A percentile compares a stretch with the other conserved stretches of the same genome.
Conservation (phyloP, 2,888 invertebrate genomes). For the Anarsia innoxiella region DNA sequence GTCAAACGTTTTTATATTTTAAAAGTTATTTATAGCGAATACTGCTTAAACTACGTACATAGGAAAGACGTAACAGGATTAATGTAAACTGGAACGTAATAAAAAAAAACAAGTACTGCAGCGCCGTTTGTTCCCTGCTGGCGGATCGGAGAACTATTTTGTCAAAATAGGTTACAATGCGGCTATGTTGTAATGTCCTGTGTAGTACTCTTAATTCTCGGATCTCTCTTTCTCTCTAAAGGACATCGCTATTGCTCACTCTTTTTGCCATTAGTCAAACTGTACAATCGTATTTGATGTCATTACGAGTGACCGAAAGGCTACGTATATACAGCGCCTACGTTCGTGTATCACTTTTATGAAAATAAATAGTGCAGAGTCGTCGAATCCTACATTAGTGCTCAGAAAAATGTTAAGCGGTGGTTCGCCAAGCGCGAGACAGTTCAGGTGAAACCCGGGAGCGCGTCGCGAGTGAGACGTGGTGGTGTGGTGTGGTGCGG, state of each 20-base stretch:
- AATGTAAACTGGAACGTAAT: conserved; percentile 37
- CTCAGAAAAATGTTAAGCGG: conserved; percentile 46
- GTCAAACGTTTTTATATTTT: too few species aligned
- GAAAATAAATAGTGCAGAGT: conserved; percentile 39
- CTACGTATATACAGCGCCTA: conserved; percentile 59
- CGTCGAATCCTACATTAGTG: conserved; percentile 26
- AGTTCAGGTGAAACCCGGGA: conserved; percentile 50
- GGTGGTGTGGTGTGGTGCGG: conserved; percentile 21
- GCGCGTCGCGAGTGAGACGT: conserved; percentile 23
- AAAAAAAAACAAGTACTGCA: conserved; percentile 27
- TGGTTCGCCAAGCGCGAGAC: conserved; percentile 35
- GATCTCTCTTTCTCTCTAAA: conserved; percentile 40
- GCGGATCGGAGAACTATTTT: conserved; percentile 63
- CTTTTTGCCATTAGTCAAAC: conserved; percentile 33
- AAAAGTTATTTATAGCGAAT: too few species aligned
- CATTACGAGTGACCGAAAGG: conserved; percentile 50
- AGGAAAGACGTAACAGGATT: too few species aligned
- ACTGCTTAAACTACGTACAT: too few species aligned
- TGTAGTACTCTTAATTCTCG: conserved; percentile 23
- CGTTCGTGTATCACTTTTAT: conserved; percentile 46
- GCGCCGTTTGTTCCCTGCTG: conserved; percentile 53
- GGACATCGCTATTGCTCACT: not conserved
- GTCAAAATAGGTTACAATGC: conserved; percentile 68
- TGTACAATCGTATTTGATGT: conserved; percentile 24
- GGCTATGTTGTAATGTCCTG: conserved; percentile 29